Evolutionary conservation across 92 coral and sea anemone genomes (phyloP), one percentile per base, ranked within the genome.

Genomic region (Phenganax stokvisi): DNA sequence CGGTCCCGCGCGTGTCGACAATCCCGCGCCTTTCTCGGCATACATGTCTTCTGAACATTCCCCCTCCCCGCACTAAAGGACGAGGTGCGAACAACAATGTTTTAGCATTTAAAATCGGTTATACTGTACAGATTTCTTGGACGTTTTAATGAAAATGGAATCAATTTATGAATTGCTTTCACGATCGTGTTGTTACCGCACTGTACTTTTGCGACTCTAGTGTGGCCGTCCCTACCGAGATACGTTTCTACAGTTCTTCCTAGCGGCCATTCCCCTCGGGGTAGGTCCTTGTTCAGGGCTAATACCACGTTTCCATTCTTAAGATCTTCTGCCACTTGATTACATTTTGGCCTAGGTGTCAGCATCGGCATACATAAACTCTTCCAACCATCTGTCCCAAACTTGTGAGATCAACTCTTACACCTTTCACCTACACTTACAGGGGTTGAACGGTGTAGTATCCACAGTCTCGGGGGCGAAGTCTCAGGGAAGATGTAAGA

Each of bases 181-280:
- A 86, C 89, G 17, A 86, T 51, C 6, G 83, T 79, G 52, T 52
- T 87, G 25, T 13, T 61, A 6, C 90, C 87, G 68, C 88, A 82
- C 72, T 82, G 89, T 59, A 85, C 84, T 61, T 83, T 85, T 51
- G 89, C 91, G 25, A 85, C 87, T 59, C 91, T 57, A 17, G 87
- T 85, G 74, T 88, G 87, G 55, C 86, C 87, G 57, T 85, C 88
- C 47, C 47, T 0, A 37, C 47, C 47, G 0, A 5, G 5, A 37
- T 37, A 37, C 3, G 47, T 37, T 37, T 37, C 70, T 44, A 64
- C 70, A 25, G 54, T 74, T 56, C 63, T 52, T 52, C 79, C 79
- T 2, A 74, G 62, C 11, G 65, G 62, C 63, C 63, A 74, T 27
- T 47, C 47, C 15, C 79, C 79, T 28, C 79, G 60, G 57, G 79